Percentiles rank a stretch among this genome's conserved stretches.
Conservation (phyloP, 2,797 vertebrate genomes). For the Onychomys leucogaster region DNA sequence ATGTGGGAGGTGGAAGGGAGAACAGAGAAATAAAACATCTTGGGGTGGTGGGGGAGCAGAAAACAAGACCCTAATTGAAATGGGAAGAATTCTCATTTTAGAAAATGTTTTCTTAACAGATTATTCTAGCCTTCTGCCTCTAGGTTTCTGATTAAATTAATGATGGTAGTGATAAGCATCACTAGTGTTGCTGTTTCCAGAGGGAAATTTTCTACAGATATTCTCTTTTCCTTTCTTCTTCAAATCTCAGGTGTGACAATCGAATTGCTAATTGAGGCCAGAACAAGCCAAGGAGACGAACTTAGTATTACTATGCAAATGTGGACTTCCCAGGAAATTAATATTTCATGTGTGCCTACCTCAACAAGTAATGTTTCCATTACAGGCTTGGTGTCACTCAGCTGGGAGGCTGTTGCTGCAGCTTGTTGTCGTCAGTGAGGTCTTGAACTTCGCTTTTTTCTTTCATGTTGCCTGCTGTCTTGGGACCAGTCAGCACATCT, state of each 20-base stretch:
- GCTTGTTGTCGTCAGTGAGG: constrained; percentile 76
- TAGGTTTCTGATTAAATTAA: constrained; percentile 92
- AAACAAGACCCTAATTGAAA: constrained; percentile 86
- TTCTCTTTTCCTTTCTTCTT: constrained; percentile 72
- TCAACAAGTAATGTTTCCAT: constrained; percentile 79
- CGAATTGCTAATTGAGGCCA: constrained; percentile 85
- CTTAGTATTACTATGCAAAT: constrained; percentile 89
- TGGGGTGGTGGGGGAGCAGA: not conserved
- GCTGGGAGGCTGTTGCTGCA: constrained; percentile 58
- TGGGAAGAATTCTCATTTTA: constrained; percentile 91
- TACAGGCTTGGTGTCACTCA: constrained; percentile 74
- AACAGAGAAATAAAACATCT: constrained; percentile 47
- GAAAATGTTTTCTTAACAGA: constrained; percentile 93
- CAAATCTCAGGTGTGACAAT: constrained; percentile 82
- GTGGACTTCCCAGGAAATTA: constrained; percentile 82
- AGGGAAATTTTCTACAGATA: constrained; percentile 84
- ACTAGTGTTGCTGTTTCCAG: constrained; percentile 89
- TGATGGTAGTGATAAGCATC: constrained; percentile 92
- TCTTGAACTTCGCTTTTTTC: constrained; percentile 81
- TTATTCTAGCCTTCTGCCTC: constrained; percentile 86
- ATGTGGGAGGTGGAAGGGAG: not conserved
- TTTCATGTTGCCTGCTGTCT: constrained; percentile 64
- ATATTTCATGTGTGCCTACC: constrained; percentile 83
- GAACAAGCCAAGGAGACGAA: constrained; percentile 80
- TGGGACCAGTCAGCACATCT: constrained; percentile 54